Evolutionary conservation across 2,797 vertebrate species (phyloP).

Genomic region (Semaprochilodus insignis): DNA sequence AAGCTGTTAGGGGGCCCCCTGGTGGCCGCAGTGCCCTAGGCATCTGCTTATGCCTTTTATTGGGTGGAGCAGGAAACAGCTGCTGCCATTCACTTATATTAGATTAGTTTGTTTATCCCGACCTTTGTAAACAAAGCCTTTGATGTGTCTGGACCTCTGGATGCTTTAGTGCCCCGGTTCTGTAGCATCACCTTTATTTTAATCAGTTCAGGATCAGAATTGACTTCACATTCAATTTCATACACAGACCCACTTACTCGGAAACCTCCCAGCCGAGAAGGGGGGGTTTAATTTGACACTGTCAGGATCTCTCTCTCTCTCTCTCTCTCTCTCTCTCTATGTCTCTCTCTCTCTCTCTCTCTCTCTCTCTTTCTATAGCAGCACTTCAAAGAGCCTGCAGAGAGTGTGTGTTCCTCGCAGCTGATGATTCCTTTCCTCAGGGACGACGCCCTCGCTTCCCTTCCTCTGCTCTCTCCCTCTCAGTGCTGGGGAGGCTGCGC

Average conservation of each 20-base stretch:
- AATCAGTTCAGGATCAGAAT: slow-evolving; percentile 37
- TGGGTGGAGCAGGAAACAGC: too few relatives aligned
- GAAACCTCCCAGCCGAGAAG: slow-evolving; percentile 46
- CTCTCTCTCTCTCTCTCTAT: slow-evolving; percentile 26
- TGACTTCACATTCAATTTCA: slow-evolving; percentile 62
- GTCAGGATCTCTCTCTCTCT: slow-evolving; percentile 66
- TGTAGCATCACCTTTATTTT: neutral
- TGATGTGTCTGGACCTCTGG: too few relatives aligned
- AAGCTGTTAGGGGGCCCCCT: too few relatives aligned
- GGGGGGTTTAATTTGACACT: slow-evolving; percentile 67
- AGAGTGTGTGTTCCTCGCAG: slow-evolving; percentile 66
- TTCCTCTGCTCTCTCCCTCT: slow-evolving; percentile 44
- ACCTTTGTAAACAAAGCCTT: too few relatives aligned
- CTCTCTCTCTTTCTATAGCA: slow-evolving; percentile 58
- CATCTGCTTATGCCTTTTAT: too few relatives aligned
- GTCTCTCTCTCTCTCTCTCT: neutral
- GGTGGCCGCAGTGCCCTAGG: too few relatives aligned
- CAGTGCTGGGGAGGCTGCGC: slow-evolving; percentile 21
- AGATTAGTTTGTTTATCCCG: too few relatives aligned
- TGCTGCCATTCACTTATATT: too few relatives aligned
- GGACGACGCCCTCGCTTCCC: slow-evolving; percentile 59
- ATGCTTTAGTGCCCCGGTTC: too few relatives aligned
- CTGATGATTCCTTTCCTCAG: slow-evolving; percentile 68
- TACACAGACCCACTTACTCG: neutral
- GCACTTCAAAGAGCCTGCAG: slow-evolving; percentile 68